These are phyloP conservation scores for Aphelocoma coerulescens DNA, from an alignment of 2,113 vertebrate genomes.

Conservation along the genomic window DNA sequence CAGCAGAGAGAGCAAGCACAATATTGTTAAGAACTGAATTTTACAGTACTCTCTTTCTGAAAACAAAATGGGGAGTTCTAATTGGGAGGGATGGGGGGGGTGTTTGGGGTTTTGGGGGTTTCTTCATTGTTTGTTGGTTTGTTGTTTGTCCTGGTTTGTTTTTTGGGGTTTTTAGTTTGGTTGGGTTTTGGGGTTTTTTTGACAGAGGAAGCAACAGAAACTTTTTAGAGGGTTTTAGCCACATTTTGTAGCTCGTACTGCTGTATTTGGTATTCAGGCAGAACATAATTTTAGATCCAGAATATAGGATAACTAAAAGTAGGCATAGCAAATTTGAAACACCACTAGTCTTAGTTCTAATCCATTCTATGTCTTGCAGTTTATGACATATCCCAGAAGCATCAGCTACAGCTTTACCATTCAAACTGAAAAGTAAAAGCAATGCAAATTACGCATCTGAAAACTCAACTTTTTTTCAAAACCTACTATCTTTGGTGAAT, in stretches of 20 bases:
- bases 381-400: neutral
- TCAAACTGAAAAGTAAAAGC: neutral
- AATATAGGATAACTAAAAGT: neutral
- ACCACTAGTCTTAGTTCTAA: neutral
- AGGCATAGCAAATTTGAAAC: neutral
- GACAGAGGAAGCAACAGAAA: neutral
- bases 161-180: too few species aligned
- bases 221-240: neutral
- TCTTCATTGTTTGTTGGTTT: accelerated
- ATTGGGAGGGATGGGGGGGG: accelerated
- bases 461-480: neutral
- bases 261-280: neutral
- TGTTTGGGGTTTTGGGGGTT: neutral
- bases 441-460: neutral
- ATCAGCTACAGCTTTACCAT: neutral
- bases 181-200: neutral
- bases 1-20: neutral
- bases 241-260: neutral
- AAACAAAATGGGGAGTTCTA: neutral
- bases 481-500: neutral
- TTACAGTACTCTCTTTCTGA: neutral
- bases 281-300: neutral
- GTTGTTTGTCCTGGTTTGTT: too few species aligned
- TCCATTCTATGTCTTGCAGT: neutral
- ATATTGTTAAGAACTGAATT: neutral